A percentile compares a stretch with the other conserved stretches of the same genome.
These are phyloP conservation scores for Chaetogeoica ovagalla DNA, from an alignment of 2,888 invertebrate genomes.

Conservation along the genomic window DNA sequence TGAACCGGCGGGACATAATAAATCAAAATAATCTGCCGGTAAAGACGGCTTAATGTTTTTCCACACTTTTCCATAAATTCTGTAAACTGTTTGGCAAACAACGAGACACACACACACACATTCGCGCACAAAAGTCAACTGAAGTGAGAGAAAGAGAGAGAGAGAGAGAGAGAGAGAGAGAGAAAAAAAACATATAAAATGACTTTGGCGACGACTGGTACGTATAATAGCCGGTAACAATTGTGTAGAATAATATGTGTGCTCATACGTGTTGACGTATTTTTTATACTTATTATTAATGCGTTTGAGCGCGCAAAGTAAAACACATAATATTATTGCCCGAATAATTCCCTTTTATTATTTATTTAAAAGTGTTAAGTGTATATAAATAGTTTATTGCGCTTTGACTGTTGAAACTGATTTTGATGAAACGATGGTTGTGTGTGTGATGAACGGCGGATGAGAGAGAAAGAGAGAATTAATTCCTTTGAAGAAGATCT, in stretches of 20 bases:
- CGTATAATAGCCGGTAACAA: slow-evolving; percentile 2
- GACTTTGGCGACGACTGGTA: slow-evolving; percentile 1
- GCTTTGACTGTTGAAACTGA: neutral
- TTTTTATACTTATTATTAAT: neutral
- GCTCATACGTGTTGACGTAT: neutral
- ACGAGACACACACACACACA: neutral
- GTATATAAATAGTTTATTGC: neutral
- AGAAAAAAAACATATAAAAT: neutral
- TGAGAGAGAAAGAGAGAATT: neutral
- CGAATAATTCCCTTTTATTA: neutral
- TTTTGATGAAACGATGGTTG: neutral
- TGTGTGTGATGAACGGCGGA: no score
- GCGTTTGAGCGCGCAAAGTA: neutral
- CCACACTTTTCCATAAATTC: slow-evolving; percentile 9
- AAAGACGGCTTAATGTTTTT: slow-evolving; percentile 22
- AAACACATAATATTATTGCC: neutral
- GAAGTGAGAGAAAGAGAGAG: neutral
- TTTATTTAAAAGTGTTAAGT: neutral
- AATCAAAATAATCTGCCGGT: slow-evolving; percentile 38
- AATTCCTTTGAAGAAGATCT: no score
- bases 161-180: no score
- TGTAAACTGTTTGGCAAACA: slow-evolving; percentile 23
- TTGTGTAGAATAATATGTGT: neutral
- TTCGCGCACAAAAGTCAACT: neutral
- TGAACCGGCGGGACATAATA: neutral